These are phyloP conservation scores for Boulengeromyrus knoepffleri DNA, from an alignment of 2,113 vertebrate genomes.

Conservation along the genomic window DNA sequence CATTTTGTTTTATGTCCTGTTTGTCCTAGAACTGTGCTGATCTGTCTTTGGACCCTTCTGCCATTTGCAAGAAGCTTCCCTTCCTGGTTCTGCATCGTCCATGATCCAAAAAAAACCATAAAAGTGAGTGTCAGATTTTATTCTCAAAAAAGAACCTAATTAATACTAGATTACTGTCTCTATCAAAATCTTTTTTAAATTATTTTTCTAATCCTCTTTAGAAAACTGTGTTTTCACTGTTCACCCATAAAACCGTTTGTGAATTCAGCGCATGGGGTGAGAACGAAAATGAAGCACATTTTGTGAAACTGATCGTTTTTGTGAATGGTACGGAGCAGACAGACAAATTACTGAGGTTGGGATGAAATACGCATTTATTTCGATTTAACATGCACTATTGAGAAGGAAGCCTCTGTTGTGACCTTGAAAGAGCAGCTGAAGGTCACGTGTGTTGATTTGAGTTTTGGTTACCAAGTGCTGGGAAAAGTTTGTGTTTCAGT, in stretches of 20 bases:
- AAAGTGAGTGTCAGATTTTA: neutral
- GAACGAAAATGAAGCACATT: neutral
- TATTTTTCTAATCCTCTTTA: constrained; percentile 11
- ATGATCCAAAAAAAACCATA: neutral
- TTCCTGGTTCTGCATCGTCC: neutral
- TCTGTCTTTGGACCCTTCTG: neutral
- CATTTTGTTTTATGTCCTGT: neutral
- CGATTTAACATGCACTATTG: neutral
- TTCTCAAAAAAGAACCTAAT: constrained; percentile 1
- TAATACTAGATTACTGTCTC: neutral
- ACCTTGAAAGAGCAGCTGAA: neutral
- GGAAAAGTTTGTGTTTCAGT: neutral
- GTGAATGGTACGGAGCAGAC: neutral
- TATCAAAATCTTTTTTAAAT: neutral
- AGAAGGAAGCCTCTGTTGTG: neutral
- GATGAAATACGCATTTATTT: neutral
- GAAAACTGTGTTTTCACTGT: neutral
- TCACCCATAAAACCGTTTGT: neutral
- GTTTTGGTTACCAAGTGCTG: neutral
- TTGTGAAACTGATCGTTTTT: neutral
- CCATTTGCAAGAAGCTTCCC: neutral
- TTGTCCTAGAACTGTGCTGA: neutral
- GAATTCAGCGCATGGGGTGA: neutral
- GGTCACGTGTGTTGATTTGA: neutral
- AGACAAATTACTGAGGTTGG: neutral